Evolutionary conservation across 2,797 vertebrate species (phyloP).

Genomic region (Hylomyscus alleni): DNA sequence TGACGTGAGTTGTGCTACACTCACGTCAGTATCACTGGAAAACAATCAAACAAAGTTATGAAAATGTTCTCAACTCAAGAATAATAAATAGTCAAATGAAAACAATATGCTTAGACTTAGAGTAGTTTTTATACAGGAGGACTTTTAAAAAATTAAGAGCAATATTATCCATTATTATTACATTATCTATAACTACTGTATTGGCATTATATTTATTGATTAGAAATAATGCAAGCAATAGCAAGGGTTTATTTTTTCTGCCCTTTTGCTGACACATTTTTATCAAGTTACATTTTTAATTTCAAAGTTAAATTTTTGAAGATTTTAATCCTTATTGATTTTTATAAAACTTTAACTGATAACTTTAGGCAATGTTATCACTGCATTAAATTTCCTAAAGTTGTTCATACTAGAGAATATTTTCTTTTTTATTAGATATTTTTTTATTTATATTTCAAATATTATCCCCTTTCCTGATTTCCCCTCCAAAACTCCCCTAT

Average conservation of each 20-base stretch:
- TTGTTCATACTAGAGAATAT: background rate
- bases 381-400: background rate
- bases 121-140: background rate
- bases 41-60: too few relatives aligned
- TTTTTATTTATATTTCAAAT: too few relatives aligned
- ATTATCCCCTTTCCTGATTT: too few relatives aligned
- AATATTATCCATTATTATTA: background rate
- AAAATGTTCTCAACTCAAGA: background rate
- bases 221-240: background rate
- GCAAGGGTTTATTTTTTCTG: background rate
- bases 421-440: too few relatives aligned
- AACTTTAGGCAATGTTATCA: background rate
- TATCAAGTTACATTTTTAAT: background rate
- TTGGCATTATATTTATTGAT: background rate
- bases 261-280: background rate
- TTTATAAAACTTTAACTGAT: background rate
- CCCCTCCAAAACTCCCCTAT: too few relatives aligned
- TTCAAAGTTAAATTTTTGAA: background rate
- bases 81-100: background rate
- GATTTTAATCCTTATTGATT: background rate
- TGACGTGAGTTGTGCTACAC: background rate
- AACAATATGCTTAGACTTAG: background rate
- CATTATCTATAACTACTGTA: background rate
- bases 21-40: background rate
- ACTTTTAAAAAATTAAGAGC: background rate